Conservation (phyloP, 2,113 vertebrate species). For the Chionis minor region DNA sequence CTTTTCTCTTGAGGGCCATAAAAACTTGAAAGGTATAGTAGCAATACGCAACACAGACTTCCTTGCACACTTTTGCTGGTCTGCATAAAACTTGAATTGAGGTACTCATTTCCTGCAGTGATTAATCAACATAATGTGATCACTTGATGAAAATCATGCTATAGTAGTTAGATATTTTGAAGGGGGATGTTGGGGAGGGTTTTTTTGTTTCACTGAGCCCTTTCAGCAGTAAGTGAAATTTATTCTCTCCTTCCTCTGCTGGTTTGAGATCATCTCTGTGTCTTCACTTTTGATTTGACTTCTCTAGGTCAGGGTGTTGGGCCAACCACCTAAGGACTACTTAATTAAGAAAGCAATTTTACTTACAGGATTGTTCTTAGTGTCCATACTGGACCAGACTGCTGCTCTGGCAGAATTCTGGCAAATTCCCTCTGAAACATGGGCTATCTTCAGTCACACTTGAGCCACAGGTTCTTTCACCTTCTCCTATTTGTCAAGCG, state of each 20-base stretch:
- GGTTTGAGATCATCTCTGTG: neutral
- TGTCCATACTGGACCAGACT: neutral
- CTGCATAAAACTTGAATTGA: constrained; percentile 48
- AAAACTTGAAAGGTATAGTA: constrained; percentile 66
- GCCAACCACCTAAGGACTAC: neutral
- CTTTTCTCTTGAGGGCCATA: constrained; percentile 65
- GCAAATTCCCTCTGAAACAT: neutral
- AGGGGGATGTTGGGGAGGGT: neutral
- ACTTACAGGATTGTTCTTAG: neutral
- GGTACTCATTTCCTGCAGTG: constrained; percentile 68
- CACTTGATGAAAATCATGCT: constrained; percentile 45
- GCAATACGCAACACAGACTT: constrained; percentile 65
- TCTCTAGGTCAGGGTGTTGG: neutral
- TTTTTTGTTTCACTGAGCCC: neutral
- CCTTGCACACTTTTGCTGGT: constrained; percentile 53
- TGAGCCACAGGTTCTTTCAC: neutral
- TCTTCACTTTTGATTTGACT: constrained; percentile 22
- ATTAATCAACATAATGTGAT: constrained; percentile 64
- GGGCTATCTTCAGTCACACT: neutral
- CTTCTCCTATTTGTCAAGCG: neutral
- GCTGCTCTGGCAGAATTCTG: too few relatives aligned
- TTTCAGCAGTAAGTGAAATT: neutral
- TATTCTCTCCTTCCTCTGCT: constrained; percentile 25
- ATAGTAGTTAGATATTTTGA: neutral
- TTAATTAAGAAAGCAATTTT: neutral